phyloP scores from a whole-genome alignment of 2,888 invertebrate species.

The Hoplodrina blanda region DNA sequence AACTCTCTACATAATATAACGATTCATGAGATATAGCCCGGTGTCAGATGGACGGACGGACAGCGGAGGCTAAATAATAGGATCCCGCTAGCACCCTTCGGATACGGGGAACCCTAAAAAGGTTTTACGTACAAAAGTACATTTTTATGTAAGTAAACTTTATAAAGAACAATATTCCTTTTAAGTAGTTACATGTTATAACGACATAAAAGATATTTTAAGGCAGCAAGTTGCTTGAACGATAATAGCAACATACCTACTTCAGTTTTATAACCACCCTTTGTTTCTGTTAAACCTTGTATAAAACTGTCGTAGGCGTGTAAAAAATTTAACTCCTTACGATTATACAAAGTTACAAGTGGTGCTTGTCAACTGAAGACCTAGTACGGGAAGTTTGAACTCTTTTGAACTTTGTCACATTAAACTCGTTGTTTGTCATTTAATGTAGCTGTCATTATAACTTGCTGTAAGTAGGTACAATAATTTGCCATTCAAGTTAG shows the following conservation, averaged over 20 bases:
- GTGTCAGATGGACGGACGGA: no score
- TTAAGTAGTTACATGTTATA: constrained; percentile 26
- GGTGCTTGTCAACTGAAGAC: neutral
- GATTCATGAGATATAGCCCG: no score
- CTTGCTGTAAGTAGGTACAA: no score
- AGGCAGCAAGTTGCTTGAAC: constrained; percentile 21
- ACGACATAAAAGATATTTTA: constrained; percentile 29
- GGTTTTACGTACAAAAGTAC: neutral
- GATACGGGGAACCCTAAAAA: no score
- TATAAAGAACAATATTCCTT: constrained; percentile 24
- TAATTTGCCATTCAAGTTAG: no score
- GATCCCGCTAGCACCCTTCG: no score
- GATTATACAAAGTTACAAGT: constrained; percentile 17
- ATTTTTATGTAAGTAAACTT: constrained; percentile 7
- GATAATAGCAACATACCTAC: constrained; percentile 34
- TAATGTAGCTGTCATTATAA: neutral
- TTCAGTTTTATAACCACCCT: constrained; percentile 36
- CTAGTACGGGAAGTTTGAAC: neutral
- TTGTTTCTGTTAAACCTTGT: constrained; percentile 28
- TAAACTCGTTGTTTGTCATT: neutral
- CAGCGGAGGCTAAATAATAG: no score
- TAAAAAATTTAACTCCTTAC: constrained; percentile 25
- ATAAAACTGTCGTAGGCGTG: constrained; percentile 31
- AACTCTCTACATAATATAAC: no score
- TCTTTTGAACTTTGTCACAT: neutral